These are phyloP conservation scores for Heteromyza rotundicornis DNA, from an alignment of 2,888 invertebrate genomes.

Conservation along the genomic window DNA sequence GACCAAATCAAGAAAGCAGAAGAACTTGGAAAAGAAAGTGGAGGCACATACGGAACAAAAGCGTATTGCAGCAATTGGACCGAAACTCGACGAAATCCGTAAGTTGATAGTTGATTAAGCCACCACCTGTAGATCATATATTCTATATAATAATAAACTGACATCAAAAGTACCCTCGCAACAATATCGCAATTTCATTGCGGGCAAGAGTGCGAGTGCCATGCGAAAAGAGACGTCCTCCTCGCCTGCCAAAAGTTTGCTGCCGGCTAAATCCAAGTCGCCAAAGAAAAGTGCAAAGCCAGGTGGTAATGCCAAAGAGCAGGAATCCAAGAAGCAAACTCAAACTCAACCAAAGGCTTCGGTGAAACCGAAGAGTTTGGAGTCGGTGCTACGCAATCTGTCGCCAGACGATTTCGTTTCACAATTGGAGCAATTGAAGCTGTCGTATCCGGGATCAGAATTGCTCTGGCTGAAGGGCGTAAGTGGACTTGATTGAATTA, in stretches of 20 bases:
- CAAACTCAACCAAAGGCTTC: slow-evolving; percentile 26
- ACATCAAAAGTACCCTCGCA: slow-evolving; percentile 69
- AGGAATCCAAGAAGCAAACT: slow-evolving; percentile 20
- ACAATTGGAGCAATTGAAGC: slow-evolving; percentile 67
- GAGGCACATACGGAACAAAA: slow-evolving; percentile 66
- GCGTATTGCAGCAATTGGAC: slow-evolving; percentile 65
- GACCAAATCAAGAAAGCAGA: slow-evolving; percentile 70
- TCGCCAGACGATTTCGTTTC: slow-evolving; percentile 67
- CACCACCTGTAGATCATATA: background rate
- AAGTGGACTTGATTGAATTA: slow-evolving; percentile 47
- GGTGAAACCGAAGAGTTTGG: slow-evolving; percentile 51
- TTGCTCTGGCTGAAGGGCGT: slow-evolving; percentile 75
- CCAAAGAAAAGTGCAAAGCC: slow-evolving; percentile 21
- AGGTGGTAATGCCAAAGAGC: slow-evolving; percentile 17
- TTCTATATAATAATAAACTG: too few relatives aligned
- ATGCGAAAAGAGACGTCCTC: slow-evolving; percentile 30
- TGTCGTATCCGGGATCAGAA: slow-evolving; percentile 74
- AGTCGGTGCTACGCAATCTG: slow-evolving; percentile 61
- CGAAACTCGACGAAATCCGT: slow-evolving; percentile 80
- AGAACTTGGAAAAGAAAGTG: slow-evolving; percentile 63
- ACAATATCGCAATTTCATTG: slow-evolving; percentile 72
- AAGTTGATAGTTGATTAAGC: slow-evolving; percentile 55
- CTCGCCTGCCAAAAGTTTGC: slow-evolving; percentile 33
- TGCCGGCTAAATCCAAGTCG: slow-evolving; percentile 35
- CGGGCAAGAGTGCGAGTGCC: too few relatives aligned